Evolutionary conservation across 2,888 invertebrate genomes (phyloP).

Genomic region (Brachycybe producta): DNA sequence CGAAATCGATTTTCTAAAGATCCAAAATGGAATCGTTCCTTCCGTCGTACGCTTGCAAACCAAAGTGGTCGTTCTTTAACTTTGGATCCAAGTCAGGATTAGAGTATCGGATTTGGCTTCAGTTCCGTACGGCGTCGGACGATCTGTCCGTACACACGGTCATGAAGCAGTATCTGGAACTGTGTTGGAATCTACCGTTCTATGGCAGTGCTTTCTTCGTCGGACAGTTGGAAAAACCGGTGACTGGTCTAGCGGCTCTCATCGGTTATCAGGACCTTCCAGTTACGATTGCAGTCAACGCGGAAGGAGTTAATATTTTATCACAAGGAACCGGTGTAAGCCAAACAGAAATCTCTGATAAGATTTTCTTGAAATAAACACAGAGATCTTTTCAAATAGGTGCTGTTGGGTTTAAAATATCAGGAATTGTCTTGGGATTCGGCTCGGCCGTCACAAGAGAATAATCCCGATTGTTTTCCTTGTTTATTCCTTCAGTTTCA

Average conservation of each 20-base stretch:
- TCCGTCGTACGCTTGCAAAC: slow-evolving; percentile 58
- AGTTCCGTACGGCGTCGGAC: slow-evolving; percentile 70
- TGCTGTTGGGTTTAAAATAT: slow-evolving; percentile 68
- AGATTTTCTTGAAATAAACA: not conserved
- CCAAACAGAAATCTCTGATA: not conserved
- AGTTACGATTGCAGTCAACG: slow-evolving; percentile 76
- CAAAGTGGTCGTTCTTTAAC: slow-evolving; percentile 27
- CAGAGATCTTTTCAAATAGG: slow-evolving; percentile 40
- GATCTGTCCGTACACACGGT: slow-evolving; percentile 68
- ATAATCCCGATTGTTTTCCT: slow-evolving; percentile 67
- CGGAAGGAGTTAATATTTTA: slow-evolving; percentile 68
- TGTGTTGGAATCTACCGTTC: slow-evolving; percentile 78
- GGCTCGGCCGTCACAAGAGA: slow-evolving; percentile 70
- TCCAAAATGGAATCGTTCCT: slow-evolving; percentile 63
- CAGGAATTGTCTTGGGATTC: slow-evolving; percentile 88
- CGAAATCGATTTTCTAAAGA: slow-evolving; percentile 35
- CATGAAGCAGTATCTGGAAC: slow-evolving; percentile 75
- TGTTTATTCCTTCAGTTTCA: slow-evolving; percentile 85
- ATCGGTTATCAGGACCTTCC: slow-evolving; percentile 76
- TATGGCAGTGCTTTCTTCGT: slow-evolving; percentile 91
- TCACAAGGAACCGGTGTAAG: slow-evolving; percentile 68
- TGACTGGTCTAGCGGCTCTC: slow-evolving; percentile 63
- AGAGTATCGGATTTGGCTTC: slow-evolving; percentile 70
- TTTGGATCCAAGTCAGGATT: slow-evolving; percentile 60
- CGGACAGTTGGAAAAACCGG: slow-evolving; percentile 86